Evolutionary conservation across 1,140 invertebrate genomes (phyloP).

Genomic region (Macrobrachium nipponense): DNA sequence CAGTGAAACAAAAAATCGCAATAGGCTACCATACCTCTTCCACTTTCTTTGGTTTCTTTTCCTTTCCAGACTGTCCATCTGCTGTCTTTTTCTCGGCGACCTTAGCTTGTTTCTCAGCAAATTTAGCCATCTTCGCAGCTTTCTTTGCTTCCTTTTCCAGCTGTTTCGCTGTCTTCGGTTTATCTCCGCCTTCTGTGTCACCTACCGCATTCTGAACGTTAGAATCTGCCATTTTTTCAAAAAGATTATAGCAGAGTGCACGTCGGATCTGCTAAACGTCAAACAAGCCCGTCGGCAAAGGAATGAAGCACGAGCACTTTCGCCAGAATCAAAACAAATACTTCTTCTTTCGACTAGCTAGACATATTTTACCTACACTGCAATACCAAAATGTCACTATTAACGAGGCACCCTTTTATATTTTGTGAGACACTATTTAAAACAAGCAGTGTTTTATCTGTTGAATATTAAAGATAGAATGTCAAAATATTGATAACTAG

Average conservation of each 20-base stretch:
- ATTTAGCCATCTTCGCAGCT: slow-evolving; percentile 89
- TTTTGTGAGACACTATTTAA: too few relatives aligned
- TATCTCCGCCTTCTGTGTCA: slow-evolving; percentile 48
- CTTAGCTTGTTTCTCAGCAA: slow-evolving; percentile 85
- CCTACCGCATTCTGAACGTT: neutral
- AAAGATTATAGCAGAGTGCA: neutral
- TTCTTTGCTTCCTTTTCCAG: slow-evolving; percentile 87
- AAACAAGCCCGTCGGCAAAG: too few relatives aligned
- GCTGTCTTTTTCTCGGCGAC: slow-evolving; percentile 67
- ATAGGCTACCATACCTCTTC: slow-evolving; percentile 66
- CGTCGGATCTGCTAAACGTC: neutral
- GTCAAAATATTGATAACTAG: too few relatives aligned
- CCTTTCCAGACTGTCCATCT: slow-evolving; percentile 67
- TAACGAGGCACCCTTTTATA: too few relatives aligned
- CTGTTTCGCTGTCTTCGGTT: slow-evolving; percentile 84
- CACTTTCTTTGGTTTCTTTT: slow-evolving; percentile 76
- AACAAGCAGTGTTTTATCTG: too few relatives aligned
- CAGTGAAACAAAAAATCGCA: slow-evolving; percentile 24
- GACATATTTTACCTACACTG: too few relatives aligned
- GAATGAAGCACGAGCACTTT: neutral
- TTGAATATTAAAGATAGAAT: too few relatives aligned
- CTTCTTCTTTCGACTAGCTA: too few relatives aligned
- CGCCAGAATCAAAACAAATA: too few relatives aligned
- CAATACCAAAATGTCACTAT: too few relatives aligned
- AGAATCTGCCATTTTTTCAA: neutral